Conservation (phyloP, 2,797 vertebrate species). For the Spondyliosoma cantharus region DNA sequence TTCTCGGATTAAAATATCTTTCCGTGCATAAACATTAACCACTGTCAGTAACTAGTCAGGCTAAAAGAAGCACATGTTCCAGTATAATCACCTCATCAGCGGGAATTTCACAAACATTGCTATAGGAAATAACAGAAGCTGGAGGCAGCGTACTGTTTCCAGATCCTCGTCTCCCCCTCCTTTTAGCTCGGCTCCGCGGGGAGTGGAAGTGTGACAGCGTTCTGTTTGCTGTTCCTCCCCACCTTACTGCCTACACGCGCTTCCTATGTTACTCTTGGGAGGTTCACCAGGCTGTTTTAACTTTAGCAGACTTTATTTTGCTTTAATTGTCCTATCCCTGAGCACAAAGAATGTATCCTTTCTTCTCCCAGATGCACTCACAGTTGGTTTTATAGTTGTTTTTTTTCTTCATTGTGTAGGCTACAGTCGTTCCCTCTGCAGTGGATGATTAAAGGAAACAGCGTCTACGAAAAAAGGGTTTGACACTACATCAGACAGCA, state of each 20-base stretch:
- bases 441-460: slow-evolving; percentile 67
- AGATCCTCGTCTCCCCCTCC: slow-evolving; percentile 67
- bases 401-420: slow-evolving; percentile 46
- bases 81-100: slow-evolving; percentile 78
- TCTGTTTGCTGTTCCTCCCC: slow-evolving; percentile 78
- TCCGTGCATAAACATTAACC: slow-evolving; percentile 9
- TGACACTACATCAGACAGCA: slow-evolving; percentile 46
- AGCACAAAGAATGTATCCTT: slow-evolving; percentile 65
- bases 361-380: slow-evolving; percentile 71
- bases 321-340: slow-evolving; percentile 82
- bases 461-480: slow-evolving; percentile 45
- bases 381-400: slow-evolving; percentile 70
- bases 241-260: slow-evolving; percentile 73
- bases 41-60: slow-evolving; percentile 37
- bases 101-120: slow-evolving; percentile 73
- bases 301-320: slow-evolving; percentile 81
- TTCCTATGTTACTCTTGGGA: slow-evolving; percentile 76
- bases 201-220: slow-evolving; percentile 76
- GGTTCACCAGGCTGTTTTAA: slow-evolving; percentile 71
- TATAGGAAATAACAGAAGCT: slow-evolving; percentile 66
- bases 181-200: slow-evolving; percentile 72
- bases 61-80: slow-evolving; percentile 52
- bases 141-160: slow-evolving; percentile 74
- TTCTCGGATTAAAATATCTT: slow-evolving; percentile 42
- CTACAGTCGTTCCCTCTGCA: slow-evolving; percentile 50